Evolutionary conservation across 2,888 invertebrate genomes (phyloP).

Genomic region (Nomada ferruginata): DNA sequence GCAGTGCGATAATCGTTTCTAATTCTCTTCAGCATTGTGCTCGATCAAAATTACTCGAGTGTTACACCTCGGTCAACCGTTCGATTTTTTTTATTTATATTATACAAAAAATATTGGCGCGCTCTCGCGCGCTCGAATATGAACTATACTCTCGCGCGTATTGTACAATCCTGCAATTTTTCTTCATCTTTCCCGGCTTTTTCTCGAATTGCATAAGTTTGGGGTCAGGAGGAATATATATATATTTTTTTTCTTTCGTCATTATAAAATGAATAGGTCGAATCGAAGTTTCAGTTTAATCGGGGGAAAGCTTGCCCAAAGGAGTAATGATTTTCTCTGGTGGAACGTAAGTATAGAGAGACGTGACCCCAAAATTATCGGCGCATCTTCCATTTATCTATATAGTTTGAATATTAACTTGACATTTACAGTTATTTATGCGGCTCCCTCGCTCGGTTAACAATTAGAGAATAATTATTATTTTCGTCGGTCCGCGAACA

Average conservation of each 20-base stretch:
- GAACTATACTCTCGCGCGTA: slow-evolving; percentile 70
- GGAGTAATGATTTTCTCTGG: neutral
- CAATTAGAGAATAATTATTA: slow-evolving; percentile 48
- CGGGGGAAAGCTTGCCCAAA: neutral
- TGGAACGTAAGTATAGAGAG: no score
- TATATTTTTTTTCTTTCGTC: neutral
- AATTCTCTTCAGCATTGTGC: neutral
- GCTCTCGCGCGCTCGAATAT: slow-evolving; percentile 57
- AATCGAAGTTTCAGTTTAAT: neutral
- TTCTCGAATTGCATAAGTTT: slow-evolving; percentile 16
- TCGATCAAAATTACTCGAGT: neutral
- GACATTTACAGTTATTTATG: slow-evolving; percentile 70
- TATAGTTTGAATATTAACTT: slow-evolving; percentile 68
- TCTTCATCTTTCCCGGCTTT: slow-evolving; percentile 17
- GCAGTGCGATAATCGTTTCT: slow-evolving; percentile 13
- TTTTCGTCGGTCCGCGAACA: slow-evolving; percentile 61
- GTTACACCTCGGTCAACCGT: neutral
- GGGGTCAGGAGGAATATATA: neutral
- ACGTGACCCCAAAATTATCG: slow-evolving; percentile 16
- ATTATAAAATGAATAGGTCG: neutral
- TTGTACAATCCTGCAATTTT: slow-evolving; percentile 61
- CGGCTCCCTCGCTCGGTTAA: slow-evolving; percentile 42
- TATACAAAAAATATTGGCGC: slow-evolving; percentile 71
- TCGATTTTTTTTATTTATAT: slow-evolving; percentile 34
- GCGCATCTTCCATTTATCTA: slow-evolving; percentile 11